Evolutionary conservation across 1,140 invertebrate genomes (phyloP), one percentile per base, ranked within the genome.

Genomic region (Lordiphosa mommai): DNA sequence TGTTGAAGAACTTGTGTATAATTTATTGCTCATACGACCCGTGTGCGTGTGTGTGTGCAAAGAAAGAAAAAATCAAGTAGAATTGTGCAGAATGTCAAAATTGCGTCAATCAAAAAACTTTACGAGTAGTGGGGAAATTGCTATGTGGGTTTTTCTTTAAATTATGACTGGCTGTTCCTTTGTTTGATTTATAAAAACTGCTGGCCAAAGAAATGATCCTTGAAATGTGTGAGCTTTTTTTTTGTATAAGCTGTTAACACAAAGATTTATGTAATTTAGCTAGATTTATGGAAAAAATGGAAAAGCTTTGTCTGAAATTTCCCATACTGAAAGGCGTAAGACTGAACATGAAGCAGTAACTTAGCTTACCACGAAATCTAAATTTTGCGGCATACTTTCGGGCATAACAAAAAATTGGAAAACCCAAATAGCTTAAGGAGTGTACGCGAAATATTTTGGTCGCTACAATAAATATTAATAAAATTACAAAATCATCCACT

Each of bases 31-130:
- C 79, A 77, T 82, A 64, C 71, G 72, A 63, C 30, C 14, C 36
- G 51, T 74, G 44, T 47, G 51, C 34, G 40, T 64, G 34, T 43
- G 40, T 50, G 48, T 48, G 38, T 32, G 30, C 9, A 34, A 43
- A 33, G 13, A 34, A 20, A 23, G 27, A 44, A 43, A 43, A 12
- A 14, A 40, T 40, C 17, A 34, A 30, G 20, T 17, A 1, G 29
- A 41, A 58, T 17, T 43, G 29, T 46, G 47, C 46, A 59, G 49
- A 76, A 71, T 57, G 77, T 84, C 68, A 72, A 85, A 82, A 84
- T 60, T 61, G 51, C 77, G 72, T 84, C 77, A 84, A 84, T 84
- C 77, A 84, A 84, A 72, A 63, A 57, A 51, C 68, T 69, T 41
- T 23, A 23, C 20, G 30, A 34, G 47, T 44, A 36, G 4, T 44